A percentile compares a stretch with the other conserved stretches of the same genome.
These are phyloP conservation scores for Drusus annulatus DNA, from an alignment of 1,140 invertebrate genomes.

Conservation along the genomic window DNA sequence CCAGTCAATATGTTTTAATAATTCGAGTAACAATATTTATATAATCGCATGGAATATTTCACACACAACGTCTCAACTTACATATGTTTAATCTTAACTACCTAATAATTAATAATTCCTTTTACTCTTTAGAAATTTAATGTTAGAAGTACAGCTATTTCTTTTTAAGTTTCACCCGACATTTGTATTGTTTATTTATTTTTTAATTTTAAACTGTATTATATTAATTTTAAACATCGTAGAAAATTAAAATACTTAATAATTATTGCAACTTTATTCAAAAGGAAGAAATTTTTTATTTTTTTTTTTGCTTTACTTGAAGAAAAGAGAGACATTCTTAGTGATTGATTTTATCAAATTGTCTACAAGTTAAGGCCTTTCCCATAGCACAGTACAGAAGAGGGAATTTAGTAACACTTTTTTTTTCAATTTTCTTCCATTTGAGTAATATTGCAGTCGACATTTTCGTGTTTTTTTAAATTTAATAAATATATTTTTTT, in stretches of 20 bases:
- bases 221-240: constrained; percentile 15
- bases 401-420: too few species aligned
- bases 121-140: constrained; percentile 6
- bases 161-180: constrained; percentile 7
- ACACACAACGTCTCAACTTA: neutral
- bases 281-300: neutral
- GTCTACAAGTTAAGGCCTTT: too few species aligned
- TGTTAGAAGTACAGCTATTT: neutral
- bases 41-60: neutral
- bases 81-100: neutral
- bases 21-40: neutral
- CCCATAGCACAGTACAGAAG: too few species aligned
- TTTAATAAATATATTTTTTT: too few species aligned
- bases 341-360: too few species aligned
- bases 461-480: too few species aligned
- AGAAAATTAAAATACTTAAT: neutral
- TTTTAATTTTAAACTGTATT: constrained; percentile 27
- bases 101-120: constrained; percentile 12
- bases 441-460: too few species aligned
- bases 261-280: neutral
- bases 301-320: too few species aligned
- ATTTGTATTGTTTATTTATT: constrained; percentile 19
- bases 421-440: neutral
- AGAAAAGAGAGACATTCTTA: neutral
- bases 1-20: too few species aligned